Evolutionary conservation across 2,888 invertebrate genomes (phyloP).

Genomic region (Thalpophila matura): DNA sequence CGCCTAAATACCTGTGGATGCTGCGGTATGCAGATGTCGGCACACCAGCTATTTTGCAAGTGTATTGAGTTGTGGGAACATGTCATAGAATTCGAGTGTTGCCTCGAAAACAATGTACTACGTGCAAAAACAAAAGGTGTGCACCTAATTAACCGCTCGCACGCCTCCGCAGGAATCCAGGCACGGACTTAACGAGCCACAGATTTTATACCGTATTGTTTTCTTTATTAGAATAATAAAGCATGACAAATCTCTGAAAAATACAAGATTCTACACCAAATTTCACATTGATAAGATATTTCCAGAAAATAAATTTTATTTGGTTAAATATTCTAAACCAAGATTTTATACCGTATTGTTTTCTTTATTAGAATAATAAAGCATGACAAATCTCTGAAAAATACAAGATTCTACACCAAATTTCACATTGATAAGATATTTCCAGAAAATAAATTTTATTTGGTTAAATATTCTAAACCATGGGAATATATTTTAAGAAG

Average conservation of each 20-base stretch:
- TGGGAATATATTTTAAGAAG: no score
- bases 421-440: no score
- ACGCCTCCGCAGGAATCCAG: constrained; percentile 68
- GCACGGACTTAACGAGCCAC: constrained; percentile 52
- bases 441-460: no score
- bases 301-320: no score
- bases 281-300: no score
- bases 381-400: no score
- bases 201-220: neutral
- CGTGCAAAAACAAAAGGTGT: constrained; percentile 84
- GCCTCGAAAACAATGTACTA: constrained; percentile 81
- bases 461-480: no score
- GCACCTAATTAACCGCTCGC: constrained; percentile 82
- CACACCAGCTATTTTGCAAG: constrained; percentile 79
- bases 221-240: neutral
- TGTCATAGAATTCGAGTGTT: constrained; percentile 79
- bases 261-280: no score
- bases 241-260: no score
- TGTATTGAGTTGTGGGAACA: constrained; percentile 84
- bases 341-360: neutral
- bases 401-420: no score
- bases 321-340: no score
- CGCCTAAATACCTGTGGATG: constrained; percentile 66
- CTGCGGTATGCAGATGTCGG: constrained; percentile 76
- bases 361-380: neutral